A percentile compares a stretch with the other conserved stretches of the same genome.
Conservation (phyloP, 2,797 vertebrate genomes). For the Oophaga sylvatica region DNA sequence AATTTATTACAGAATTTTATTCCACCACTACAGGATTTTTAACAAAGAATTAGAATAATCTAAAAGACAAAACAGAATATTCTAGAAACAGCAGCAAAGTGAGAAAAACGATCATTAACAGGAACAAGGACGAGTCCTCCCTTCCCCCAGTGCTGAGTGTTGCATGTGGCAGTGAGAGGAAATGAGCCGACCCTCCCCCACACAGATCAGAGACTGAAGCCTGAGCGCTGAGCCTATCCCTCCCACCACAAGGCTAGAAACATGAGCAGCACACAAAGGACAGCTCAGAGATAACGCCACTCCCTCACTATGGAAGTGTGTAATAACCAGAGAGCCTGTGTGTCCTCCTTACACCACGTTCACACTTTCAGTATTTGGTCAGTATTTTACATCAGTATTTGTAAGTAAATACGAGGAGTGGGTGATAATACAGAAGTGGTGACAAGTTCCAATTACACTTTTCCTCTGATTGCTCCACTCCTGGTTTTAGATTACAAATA, state of each 20-base stretch:
- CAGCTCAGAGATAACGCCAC: not conserved
- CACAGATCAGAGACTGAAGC: not conserved
- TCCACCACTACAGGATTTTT: not conserved
- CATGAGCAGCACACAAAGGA: slow-evolving; percentile 1
- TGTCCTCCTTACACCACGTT: not conserved
- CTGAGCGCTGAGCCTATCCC: not conserved
- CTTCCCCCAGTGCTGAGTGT: not conserved
- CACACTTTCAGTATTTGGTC: too few relatives aligned
- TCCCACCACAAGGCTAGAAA: not conserved
- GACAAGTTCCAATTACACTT: too few relatives aligned
- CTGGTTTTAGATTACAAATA: too few relatives aligned
- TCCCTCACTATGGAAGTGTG: not conserved
- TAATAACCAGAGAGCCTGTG: not conserved
- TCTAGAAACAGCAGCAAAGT: not conserved
- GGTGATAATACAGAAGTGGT: too few relatives aligned
- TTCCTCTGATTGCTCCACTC: too few relatives aligned
- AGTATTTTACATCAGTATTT: too few relatives aligned
- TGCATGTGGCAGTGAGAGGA: not conserved
- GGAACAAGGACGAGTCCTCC: not conserved
- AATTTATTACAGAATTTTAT: too few relatives aligned
- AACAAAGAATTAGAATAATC: not conserved
- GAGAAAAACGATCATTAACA: not conserved
- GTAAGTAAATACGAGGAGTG: too few relatives aligned
- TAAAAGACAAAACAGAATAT: not conserved
- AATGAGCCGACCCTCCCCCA: not conserved